A percentile compares a stretch with the other conserved stretches of the same genome.
Evolutionary conservation across 2,888 invertebrate species (phyloP).

Genomic region (Apamea sordens): DNA sequence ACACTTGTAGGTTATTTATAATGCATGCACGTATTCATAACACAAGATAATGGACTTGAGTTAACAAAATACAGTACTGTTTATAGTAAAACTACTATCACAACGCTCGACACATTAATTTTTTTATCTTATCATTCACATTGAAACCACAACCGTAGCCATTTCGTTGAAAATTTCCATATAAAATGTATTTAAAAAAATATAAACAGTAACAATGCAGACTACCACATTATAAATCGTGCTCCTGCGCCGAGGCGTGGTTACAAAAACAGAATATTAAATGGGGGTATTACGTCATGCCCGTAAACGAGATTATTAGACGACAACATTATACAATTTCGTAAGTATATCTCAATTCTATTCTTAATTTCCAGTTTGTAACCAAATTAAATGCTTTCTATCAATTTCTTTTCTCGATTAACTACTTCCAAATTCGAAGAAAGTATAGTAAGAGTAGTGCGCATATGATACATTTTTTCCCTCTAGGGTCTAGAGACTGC

Average conservation of each 20-base stretch:
- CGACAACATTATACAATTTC: conserved; percentile 32
- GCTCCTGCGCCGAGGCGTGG: conserved; percentile 58
- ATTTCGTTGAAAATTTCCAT: conserved; percentile 10
- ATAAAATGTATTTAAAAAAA: conserved; percentile 23
- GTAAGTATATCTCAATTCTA: conserved; percentile 11
- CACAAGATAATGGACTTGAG: conserved; percentile 15
- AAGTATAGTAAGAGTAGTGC: not conserved
- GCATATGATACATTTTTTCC: not conserved
- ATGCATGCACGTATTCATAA: not conserved
- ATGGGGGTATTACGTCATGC: conserved; percentile 77
- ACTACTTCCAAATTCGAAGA: not conserved
- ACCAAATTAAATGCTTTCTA: not conserved
- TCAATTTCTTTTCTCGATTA: not conserved
- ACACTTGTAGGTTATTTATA: not conserved
- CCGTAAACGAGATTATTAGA: conserved; percentile 73
- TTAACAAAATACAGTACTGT: conserved; percentile 2
- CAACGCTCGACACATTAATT: not conserved
- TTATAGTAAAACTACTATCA: conserved; percentile 25
- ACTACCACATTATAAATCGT: conserved; percentile 45
- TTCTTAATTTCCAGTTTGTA: not conserved
- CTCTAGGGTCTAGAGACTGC: not conserved
- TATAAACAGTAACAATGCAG: conserved; percentile 45
- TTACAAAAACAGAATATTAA: conserved; percentile 78
- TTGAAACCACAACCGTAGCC: conserved; percentile 18
- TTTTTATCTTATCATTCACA: conserved; percentile 53